Percentiles rank a stretch among this genome's conserved stretches.
Evolutionary conservation across 2,888 invertebrate species (phyloP).

Genomic region (Spatulosminthurus flaviceps): DNA sequence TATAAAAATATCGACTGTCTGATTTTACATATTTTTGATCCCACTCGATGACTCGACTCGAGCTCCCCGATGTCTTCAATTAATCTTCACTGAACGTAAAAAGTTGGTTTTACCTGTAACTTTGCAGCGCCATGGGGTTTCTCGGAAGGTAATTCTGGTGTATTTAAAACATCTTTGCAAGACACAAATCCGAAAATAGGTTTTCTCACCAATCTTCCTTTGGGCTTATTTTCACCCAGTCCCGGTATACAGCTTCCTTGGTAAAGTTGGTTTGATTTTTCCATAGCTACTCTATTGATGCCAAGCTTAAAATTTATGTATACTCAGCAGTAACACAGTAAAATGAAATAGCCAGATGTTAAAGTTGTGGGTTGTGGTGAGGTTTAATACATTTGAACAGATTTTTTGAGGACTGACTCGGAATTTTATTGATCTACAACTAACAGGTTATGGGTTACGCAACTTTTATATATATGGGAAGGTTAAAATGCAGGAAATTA

Average conservation of each 20-base stretch:
- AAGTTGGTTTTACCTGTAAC: no score
- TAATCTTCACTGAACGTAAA: no score
- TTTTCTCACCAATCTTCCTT: slow-evolving; percentile 63
- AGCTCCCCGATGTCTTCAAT: no score
- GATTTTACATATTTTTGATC: no score
- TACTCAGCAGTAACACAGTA: no score
- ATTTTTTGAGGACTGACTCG: not conserved
- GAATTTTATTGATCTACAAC: slow-evolving; percentile 9
- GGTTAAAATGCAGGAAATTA: not conserved
- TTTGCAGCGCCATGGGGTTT: not conserved
- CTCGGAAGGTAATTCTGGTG: slow-evolving; percentile 63
- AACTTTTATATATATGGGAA: slow-evolving; percentile 21
- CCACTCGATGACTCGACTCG: no score
- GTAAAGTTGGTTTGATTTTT: not conserved
- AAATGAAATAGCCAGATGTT: no score
- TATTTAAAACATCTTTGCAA: slow-evolving; percentile 63
- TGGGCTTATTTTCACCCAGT: slow-evolving; percentile 63
- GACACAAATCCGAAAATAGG: slow-evolving; percentile 65
- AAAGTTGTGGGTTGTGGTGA: not conserved
- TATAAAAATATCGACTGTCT: no score
- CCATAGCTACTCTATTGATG: not conserved
- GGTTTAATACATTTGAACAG: no score
- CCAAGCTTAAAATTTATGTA: not conserved
- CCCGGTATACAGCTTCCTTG: slow-evolving; percentile 63
- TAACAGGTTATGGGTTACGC: not conserved